A percentile compares a stretch with the other conserved stretches of the same genome.
These are phyloP conservation scores for Hypolimnas misippus DNA, from an alignment of 2,888 invertebrate genomes.

Conservation along the genomic window DNA sequence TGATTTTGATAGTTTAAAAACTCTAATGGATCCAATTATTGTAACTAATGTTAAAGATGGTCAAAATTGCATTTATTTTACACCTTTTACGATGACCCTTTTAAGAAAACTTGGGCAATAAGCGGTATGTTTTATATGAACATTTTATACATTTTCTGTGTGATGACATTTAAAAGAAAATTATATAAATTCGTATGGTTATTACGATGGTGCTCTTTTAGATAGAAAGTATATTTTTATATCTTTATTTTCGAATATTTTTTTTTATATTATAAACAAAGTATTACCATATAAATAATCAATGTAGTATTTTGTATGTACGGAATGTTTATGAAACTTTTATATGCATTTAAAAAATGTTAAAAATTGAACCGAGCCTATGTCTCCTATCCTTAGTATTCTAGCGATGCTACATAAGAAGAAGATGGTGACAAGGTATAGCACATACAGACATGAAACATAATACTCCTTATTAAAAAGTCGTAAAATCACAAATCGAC, in stretches of 20 bases:
- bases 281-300: not conserved
- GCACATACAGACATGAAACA: no score
- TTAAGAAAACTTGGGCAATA: not conserved
- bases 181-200: not conserved
- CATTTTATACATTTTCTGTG: not conserved
- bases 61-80: slow-evolving; percentile 1
- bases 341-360: no score
- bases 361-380: no score
- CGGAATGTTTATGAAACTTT: no score
- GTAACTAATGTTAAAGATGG: not conserved
- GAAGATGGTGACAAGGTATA: no score
- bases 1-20: no score
- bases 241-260: slow-evolving; percentile 8
- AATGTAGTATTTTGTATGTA: not conserved
- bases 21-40: no score
- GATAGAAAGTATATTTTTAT: slow-evolving; percentile 6
- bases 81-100: not conserved
- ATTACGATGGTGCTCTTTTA: slow-evolving; percentile 21
- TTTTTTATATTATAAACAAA: slow-evolving; percentile 3
- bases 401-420: no score
- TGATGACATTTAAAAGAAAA: not conserved
- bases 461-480: no score
- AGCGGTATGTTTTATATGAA: not conserved
- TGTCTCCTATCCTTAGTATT: no score
- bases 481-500: not conserved